phyloP scores from a whole-genome alignment of 2,888 invertebrate species.

The Chymomyza caudatula region DNA sequence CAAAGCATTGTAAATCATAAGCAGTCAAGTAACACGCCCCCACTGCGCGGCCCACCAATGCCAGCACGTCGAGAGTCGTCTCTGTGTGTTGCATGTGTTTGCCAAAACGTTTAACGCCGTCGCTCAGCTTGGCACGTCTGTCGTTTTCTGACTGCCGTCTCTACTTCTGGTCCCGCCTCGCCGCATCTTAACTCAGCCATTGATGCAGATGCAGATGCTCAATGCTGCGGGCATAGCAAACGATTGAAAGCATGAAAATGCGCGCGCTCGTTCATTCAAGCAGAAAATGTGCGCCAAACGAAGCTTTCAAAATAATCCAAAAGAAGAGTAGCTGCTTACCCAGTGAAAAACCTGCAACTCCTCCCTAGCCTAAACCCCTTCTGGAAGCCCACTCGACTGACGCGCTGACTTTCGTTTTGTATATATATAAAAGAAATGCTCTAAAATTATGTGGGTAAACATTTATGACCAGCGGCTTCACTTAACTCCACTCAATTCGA shows the following conservation, averaged over 20 bases:
- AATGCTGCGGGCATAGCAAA: slow-evolving; percentile 44
- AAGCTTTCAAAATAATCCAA: slow-evolving; percentile 33
- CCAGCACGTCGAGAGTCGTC: not conserved
- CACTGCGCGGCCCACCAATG: slow-evolving; percentile 48
- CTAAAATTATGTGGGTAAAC: slow-evolving; percentile 69
- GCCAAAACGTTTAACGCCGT: slow-evolving; percentile 71
- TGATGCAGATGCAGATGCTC: slow-evolving; percentile 59
- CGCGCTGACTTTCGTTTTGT: slow-evolving; percentile 65
- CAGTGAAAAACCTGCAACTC: not conserved
- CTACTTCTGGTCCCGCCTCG: slow-evolving; percentile 10
- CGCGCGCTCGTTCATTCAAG: slow-evolving; percentile 57
- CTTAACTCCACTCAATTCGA: too few relatives aligned
- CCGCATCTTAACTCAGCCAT: not conserved
- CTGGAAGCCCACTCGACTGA: not conserved
- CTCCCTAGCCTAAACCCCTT: too few relatives aligned
- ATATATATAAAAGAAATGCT: slow-evolving; percentile 43
- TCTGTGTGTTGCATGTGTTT: slow-evolving; percentile 48
- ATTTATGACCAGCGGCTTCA: slow-evolving; percentile 66
- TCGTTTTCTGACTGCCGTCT: slow-evolving; percentile 32
- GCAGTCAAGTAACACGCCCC: slow-evolving; percentile 66
- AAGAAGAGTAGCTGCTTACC: not conserved
- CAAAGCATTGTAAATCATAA: slow-evolving; percentile 69
- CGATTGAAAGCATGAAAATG: slow-evolving; percentile 23
- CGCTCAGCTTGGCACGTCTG: slow-evolving; percentile 34
- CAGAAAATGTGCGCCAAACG: slow-evolving; percentile 68